Base-by-base conservation (phyloP, 23 tunicate genomes). In the Botrylloides violaceus region DNA sequence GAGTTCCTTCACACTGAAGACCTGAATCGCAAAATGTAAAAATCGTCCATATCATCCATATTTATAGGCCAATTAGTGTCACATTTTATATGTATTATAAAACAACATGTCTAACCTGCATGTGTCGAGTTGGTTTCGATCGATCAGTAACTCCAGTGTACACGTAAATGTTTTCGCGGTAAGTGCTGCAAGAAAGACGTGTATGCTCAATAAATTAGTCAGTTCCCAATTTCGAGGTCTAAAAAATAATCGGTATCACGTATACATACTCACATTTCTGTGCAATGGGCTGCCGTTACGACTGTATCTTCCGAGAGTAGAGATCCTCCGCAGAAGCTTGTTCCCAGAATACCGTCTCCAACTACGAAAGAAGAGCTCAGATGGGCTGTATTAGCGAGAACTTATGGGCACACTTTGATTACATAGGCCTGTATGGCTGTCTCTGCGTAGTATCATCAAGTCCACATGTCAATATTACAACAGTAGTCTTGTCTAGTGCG, bases 261-360 rank as follows among this genome's bases (percentile, higher is more conserved):
- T n/a, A 7, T 25, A 5, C 30, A 39, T 19, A 32, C 79, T 60
- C 18, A 75, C 79, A 0, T 15, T 7, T 34, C 55, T 6, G 64
- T 49, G 61, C 90, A 83, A 43, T 83, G 90, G 0, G 90, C 81
- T 21, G 90, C 90, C 4, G 90, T 83, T 3, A 83, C 77, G 1
- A 83, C 82, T 25, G 68, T 66, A 20, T 77, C 75, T 19, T 71
- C 58, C 2, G 64, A 73, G 32, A 83, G 77, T 34, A 83, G 33
- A 15, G 73, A 68, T 49, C 90, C 90, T 38, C 90, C 90, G 70
- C 90, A 83, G 34, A 82, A 66, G 12, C 24, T 27, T 18, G 5
- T 1, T 30, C 58, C 58, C 25, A 35, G 30, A n/a, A 37, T 24
- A 19, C 47, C 57, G 6, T 38, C 29, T 9, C 58, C 25, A 37